Base-by-base conservation (phyloP, 2,888 invertebrate species). In the Oscheius sp. region DNA sequence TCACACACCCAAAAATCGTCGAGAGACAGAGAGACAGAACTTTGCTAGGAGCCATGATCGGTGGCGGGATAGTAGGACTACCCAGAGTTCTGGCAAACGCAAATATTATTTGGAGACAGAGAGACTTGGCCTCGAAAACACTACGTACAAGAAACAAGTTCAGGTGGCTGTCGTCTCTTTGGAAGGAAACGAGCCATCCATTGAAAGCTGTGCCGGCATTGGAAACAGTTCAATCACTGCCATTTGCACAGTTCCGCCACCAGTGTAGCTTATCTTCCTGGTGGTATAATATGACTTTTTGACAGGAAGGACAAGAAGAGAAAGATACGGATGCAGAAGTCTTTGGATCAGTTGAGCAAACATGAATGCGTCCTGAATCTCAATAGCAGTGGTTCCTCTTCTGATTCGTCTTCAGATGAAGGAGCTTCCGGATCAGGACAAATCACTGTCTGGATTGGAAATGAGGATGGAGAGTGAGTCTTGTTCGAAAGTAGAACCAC, bases 361-460 rank as follows among this genome's bases (percentile, higher is more conserved):
- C 50, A 68, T 48, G 73, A 76, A 42, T 57, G 21, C 7, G 13
- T 76, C 1, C 35, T 76, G 53, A 55, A 76, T 60, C 57, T 76
- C 29, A 60, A 76, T 48, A 76, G 76, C 35, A 79, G 79, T 62
- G 82, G 82, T 1, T 73, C 74, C 1, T 79, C 77, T 33, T 73
- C 79, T 4, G 79, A 79, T 35, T 81, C 82, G 0, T 78, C 78
- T 29, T 78, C 79, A 1, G 79, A 80, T 32, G 79, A 79, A 29
- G 76, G 71, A 10, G 76, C 79, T 37, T 78, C 80, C 9, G 58
- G 75, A 0, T 78, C 78, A 3, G 82, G 81, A 35, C 79, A 77
- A 55, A 80, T 83, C 33, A 85, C 86, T 21, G 81, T 86, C 9
- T 86, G 86, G 86, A 86, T 86, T 48, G 86, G 86, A 55, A 86